Conservation (phyloP, 1,140 invertebrate species). For the Penaeus japonicus region DNA sequence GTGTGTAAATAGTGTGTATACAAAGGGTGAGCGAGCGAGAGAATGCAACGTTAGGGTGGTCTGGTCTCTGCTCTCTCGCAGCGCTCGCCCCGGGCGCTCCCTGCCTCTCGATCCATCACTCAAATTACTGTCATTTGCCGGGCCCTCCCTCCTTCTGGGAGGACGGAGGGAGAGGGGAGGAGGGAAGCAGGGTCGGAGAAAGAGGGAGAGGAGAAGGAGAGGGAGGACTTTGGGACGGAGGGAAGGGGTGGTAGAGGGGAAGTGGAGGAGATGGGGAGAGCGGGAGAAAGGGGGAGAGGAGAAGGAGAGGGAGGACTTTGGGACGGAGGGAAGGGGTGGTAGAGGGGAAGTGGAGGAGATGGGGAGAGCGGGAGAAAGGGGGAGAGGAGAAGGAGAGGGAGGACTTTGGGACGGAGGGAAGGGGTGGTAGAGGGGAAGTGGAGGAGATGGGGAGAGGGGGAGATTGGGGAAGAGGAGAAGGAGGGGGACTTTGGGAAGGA, state of each 20-base stretch:
- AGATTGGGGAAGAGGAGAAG: not conserved
- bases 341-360: not conserved
- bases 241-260: not conserved
- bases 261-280: not conserved
- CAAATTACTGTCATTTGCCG: slow-evolving; percentile 58
- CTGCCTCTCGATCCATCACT: slow-evolving; percentile 54
- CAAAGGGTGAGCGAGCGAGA: too few relatives aligned
- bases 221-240: not conserved
- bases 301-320: too few relatives aligned
- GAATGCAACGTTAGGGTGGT: too few relatives aligned
- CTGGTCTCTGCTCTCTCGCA: too few relatives aligned
- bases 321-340: not conserved
- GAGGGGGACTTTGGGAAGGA: not conserved
- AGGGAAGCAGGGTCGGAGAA: not conserved
- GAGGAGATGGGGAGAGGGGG: not conserved
- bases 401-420: not conserved
- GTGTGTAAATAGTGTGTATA: too few relatives aligned
- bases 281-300: not conserved
- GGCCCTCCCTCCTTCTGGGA: slow-evolving; percentile 28
- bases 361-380: not conserved
- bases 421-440: not conserved
- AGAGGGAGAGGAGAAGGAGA: not conserved
- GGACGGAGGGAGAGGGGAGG: not conserved
- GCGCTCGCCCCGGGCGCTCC: not conserved
- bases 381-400: not conserved